Evolutionary conservation across 2,888 invertebrate species (phyloP).

Genomic region (Adineta ricciae): DNA sequence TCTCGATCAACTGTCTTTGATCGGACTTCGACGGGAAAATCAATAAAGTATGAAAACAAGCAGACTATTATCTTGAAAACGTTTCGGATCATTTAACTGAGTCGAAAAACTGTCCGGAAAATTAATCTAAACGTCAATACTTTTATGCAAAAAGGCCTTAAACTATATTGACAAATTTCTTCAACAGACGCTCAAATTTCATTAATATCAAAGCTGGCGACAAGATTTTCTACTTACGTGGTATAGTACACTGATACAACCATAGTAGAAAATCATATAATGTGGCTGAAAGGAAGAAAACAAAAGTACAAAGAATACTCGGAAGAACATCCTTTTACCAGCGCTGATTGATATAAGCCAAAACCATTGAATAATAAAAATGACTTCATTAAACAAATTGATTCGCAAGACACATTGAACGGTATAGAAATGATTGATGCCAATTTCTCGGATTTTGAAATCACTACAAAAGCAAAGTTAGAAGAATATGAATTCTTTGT

Average conservation of each 20-base stretch:
- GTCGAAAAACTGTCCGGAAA: no score
- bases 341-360: slow-evolving; percentile 25
- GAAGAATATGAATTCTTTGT: no score
- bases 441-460: slow-evolving; percentile 35
- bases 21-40: no score
- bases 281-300: not conserved
- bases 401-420: slow-evolving; percentile 37
- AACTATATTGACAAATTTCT: no score
- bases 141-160: no score
- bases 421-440: slow-evolving; percentile 29
- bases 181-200: no score
- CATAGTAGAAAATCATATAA: slow-evolving; percentile 1
- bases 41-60: no score
- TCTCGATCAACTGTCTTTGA: no score
- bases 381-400: slow-evolving; percentile 34
- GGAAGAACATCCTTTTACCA: not conserved
- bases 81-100: no score
- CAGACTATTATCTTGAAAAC: no score
- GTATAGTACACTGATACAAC: slow-evolving; percentile 5
- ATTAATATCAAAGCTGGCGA: not conserved
- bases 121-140: no score
- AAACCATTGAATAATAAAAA: slow-evolving; percentile 33
- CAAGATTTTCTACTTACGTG: not conserved
- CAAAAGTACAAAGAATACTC: no score
- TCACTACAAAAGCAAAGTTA: slow-evolving; percentile 33